Base-by-base conservation (phyloP, 2,888 invertebrate genomes). In the Melipona bicolor region DNA sequence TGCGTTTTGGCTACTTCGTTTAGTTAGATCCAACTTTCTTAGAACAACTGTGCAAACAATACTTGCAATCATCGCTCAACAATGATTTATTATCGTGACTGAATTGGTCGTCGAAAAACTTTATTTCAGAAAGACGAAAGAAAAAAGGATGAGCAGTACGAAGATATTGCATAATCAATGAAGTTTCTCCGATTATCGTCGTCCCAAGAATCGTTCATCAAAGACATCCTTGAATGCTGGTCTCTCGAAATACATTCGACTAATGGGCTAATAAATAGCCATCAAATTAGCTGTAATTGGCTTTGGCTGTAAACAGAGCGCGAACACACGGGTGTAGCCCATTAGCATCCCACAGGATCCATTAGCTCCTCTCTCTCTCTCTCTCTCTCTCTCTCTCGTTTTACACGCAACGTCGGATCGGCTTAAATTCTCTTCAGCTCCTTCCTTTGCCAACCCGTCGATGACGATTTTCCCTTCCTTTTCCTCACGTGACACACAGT, bases 341-440 rank as follows among this genome's bases (percentile, higher is more conserved):
- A 92, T 92, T 91, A 91, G 88, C 88, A 90, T 91, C 89, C 89
- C 90, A 81, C 86, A 91, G 89, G 86, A 90, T 89, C 91, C 90
- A 91, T 91, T 91, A 91, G 85, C 82, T 86, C 49, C 74, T 77
- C 82, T 77, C 77, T 88, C 43, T 9, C 43, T 27, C 74, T 77
- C 82, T 77, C 77, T 88, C 74, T 77, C 82, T 77, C 76, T 88
- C 43, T 9, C 43, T 81, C 80, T 87, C 78, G 67, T 78, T 81
- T 83, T 82, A 64, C 76, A 83, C 76, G 84, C 79, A 79, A 83
- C 86, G 81, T 86, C 80, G 77, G 78, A 78, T 72, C 80, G 79
- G 79, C 76, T 86, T 81, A 80, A 82, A 78, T 84, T 77, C 72
- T 73, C 71, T 21, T 62, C 15, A 21, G 24, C 17, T 52, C 69